A percentile compares a stretch with the other conserved stretches of the same genome.
phyloP scores from a whole-genome alignment of 2,113 vertebrate species.

The Atlantisia rogersi region DNA sequence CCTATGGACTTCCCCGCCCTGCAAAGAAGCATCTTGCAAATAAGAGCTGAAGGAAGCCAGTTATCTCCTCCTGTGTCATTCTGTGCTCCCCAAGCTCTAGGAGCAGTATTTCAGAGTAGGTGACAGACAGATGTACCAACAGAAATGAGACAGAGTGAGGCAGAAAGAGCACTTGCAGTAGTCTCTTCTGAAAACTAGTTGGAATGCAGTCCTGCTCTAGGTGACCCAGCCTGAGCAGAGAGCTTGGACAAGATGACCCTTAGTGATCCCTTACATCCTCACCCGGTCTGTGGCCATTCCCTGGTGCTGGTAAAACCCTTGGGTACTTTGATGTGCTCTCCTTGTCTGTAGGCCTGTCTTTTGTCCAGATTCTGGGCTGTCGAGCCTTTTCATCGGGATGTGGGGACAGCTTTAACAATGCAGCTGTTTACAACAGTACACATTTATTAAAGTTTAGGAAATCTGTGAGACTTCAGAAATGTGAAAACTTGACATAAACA shows the following conservation, averaged over 20 bases:
- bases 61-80: background rate
- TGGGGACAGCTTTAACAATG: background rate
- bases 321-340: background rate
- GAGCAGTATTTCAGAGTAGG: background rate
- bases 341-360: background rate
- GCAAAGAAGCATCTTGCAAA: background rate
- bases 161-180: background rate
- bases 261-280: background rate
- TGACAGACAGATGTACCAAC: background rate
- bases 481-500: background rate
- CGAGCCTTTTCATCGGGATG: background rate
- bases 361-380: background rate
- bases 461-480: background rate
- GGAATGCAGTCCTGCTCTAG: background rate
- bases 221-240: background rate
- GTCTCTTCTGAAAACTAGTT: background rate
- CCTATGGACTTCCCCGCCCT: background rate
- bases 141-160: background rate
- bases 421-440: background rate
- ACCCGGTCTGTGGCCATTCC: background rate
- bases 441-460: background rate
- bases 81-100: background rate
- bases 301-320: background rate
- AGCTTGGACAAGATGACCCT: background rate
- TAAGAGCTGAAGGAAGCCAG: background rate